Evolutionary conservation across 2,113 vertebrate species (phyloP).

Genomic region (Prionailurus bengalensis): DNA sequence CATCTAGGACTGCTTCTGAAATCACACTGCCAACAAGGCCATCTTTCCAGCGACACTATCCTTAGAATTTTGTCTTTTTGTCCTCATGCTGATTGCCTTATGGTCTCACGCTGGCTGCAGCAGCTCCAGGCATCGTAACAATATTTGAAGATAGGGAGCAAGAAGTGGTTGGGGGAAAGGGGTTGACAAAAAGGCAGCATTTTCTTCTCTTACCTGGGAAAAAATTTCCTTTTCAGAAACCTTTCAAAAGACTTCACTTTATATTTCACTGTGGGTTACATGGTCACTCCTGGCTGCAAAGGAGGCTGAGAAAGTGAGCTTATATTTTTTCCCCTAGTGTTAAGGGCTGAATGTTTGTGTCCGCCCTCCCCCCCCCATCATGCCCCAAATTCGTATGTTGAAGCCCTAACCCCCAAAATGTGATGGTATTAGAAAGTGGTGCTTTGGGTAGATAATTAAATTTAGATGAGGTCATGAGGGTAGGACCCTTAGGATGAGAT

Average conservation of each 20-base stretch:
- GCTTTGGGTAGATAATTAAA: neutral
- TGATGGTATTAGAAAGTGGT: neutral
- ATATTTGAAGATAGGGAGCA: neutral
- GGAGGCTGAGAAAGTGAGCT: neutral
- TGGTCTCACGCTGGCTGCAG: neutral
- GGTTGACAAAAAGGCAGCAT: neutral
- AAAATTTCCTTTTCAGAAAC: neutral
- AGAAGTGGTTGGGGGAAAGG: neutral
- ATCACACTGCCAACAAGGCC: too few relatives aligned
- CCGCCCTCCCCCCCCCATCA: too few relatives aligned
- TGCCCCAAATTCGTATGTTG: neutral
- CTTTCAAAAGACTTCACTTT: neutral
- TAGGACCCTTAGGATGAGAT: neutral
- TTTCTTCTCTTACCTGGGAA: neutral
- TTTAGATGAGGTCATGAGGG: neutral
- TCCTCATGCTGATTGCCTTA: neutral
- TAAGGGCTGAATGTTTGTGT: neutral
- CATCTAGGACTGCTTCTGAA: neutral
- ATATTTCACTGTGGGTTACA: neutral
- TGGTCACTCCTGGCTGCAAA: neutral
- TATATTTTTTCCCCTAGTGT: neutral
- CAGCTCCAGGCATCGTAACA: neutral
- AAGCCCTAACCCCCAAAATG: neutral
- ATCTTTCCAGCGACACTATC: neutral
- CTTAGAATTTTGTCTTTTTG: neutral